A percentile compares a stretch with the other conserved stretches of the same genome.
phyloP scores from a whole-genome alignment of 1,140 invertebrate genomes.

The Neodiprion fabricii region DNA sequence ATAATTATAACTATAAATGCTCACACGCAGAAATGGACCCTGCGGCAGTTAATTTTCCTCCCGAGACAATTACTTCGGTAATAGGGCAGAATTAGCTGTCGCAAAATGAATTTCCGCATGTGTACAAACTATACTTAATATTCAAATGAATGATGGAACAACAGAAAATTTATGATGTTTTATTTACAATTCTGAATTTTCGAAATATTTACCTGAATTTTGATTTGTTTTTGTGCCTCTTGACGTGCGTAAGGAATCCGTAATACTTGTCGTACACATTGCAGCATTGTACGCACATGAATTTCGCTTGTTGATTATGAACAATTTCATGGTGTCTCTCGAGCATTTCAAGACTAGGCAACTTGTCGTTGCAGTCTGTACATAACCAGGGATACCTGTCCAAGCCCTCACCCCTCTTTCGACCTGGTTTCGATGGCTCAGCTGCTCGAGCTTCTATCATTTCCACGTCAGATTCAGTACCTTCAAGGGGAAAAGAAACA shows the following conservation, averaged over 20 bases:
- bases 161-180: constrained; percentile 19
- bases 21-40: no score
- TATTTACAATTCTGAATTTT: neutral
- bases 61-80: no score
- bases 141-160: constrained; percentile 3
- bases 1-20: no score
- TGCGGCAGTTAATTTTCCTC: no score
- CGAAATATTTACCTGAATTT: constrained; percentile 57
- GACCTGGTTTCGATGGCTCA: constrained; percentile 35
- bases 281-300: constrained; percentile 66
- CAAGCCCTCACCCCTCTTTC: constrained; percentile 47
- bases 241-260: constrained; percentile 65
- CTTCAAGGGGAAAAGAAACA: constrained; percentile 33
- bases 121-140: neutral
- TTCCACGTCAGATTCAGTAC: constrained; percentile 56
- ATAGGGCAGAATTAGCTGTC: no score
- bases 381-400: constrained; percentile 66
- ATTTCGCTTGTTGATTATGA: constrained; percentile 64
- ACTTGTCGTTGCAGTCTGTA: constrained; percentile 63
- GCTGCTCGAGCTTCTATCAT: constrained; percentile 46
- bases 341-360: constrained; percentile 60
- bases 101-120: no score
- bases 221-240: constrained; percentile 61
- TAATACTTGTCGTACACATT: constrained; percentile 68
- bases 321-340: constrained; percentile 61